Conservation (phyloP, 2,113 vertebrate genomes). For the Echinops telfairi region DNA sequence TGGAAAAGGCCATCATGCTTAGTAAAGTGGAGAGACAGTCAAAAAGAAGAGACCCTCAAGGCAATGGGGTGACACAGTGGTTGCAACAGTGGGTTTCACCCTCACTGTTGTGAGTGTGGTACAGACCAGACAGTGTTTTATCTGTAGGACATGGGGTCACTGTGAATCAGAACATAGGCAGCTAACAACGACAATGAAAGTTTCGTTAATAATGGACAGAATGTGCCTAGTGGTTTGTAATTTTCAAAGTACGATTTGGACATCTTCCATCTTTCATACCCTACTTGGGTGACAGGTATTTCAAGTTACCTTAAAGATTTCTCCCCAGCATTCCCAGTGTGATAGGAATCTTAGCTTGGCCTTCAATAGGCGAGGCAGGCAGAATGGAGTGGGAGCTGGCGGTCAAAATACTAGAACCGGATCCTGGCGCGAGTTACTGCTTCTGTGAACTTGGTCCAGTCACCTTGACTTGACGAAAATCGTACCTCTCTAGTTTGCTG, state of each 20-base stretch:
- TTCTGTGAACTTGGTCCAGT: slow-evolving; percentile 1
- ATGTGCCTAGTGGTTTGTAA: not conserved
- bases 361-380: not conserved
- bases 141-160: too few relatives aligned
- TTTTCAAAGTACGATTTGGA: not conserved
- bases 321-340: not conserved
- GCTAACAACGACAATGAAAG: too few relatives aligned
- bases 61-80: too few relatives aligned
- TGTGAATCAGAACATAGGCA: too few relatives aligned
- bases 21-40: too few relatives aligned
- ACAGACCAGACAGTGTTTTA: too few relatives aligned
- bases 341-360: not conserved
- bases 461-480: not conserved
- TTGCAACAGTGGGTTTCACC: too few relatives aligned
- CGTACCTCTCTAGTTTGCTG: not conserved
- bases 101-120: too few relatives aligned
- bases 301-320: not conserved
- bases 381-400: not conserved
- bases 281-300: not conserved
- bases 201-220: not conserved
- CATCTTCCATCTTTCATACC: not conserved
- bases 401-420: not conserved
- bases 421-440: not conserved
- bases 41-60: too few relatives aligned
- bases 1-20: too few relatives aligned